phyloP scores from a whole-genome alignment of 2,888 invertebrate genomes.

The Microplitis deprimator region DNA sequence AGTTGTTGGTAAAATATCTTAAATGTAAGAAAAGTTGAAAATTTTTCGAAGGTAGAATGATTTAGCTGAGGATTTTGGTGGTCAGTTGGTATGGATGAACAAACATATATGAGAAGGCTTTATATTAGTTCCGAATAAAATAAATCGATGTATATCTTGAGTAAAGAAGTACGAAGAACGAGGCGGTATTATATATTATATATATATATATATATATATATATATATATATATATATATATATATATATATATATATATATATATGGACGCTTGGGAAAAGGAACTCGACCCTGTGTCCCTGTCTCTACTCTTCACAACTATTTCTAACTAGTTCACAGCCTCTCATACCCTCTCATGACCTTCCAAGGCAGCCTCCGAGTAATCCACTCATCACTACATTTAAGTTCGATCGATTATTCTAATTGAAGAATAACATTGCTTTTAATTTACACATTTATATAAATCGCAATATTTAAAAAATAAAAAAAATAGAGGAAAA shows the following conservation, averaged over 20 bases:
- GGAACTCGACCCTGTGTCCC: slow-evolving; percentile 54
- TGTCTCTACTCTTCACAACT: slow-evolving; percentile 46
- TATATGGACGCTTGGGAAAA: slow-evolving; percentile 29
- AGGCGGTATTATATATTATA: background rate
- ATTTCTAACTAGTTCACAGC: slow-evolving; percentile 52
- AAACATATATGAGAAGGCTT: slow-evolving; percentile 24
- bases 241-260: background rate
- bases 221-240: background rate
- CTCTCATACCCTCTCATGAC: slow-evolving; percentile 50
- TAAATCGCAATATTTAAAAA: slow-evolving; percentile 1
- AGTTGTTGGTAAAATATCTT: background rate
- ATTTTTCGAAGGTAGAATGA: slow-evolving; percentile 35
- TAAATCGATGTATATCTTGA: slow-evolving; percentile 27
- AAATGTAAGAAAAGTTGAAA: slow-evolving; percentile 19
- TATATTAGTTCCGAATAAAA: background rate
- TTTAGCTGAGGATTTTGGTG: slow-evolving; percentile 38
- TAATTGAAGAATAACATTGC: slow-evolving; percentile 25
- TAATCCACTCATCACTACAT: slow-evolving; percentile 36
- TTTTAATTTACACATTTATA: slow-evolving; percentile 7
- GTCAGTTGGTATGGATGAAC: slow-evolving; percentile 31
- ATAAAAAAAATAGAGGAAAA: background rate
- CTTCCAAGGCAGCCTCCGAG: slow-evolving; percentile 54
- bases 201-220: background rate
- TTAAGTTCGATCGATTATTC: slow-evolving; percentile 24
- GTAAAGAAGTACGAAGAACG: slow-evolving; percentile 10